Conservation (phyloP, 2,113 vertebrate genomes). For the Syngnathoides biaculeatus region DNA sequence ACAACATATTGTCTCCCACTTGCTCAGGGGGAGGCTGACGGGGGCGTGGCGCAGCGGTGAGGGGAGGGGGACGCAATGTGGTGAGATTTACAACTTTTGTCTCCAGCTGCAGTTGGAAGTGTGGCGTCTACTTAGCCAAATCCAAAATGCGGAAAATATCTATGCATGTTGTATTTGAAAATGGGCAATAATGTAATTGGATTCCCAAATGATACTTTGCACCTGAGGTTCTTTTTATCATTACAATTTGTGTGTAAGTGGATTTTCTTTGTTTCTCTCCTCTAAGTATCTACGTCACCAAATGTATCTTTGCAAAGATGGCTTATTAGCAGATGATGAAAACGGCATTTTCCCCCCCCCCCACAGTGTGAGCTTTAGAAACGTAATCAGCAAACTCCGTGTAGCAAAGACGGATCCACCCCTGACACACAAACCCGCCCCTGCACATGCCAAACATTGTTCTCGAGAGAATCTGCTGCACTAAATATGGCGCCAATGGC, state of each 20-base stretch:
- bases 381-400: constrained; percentile 41
- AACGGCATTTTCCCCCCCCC: neutral
- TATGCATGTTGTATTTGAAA: neutral
- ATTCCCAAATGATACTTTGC: constrained; percentile 7
- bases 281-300: too few species aligned
- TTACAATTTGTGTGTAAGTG: neutral
- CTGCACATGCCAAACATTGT: constrained; percentile 29
- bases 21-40: constrained; percentile 28
- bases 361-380: constrained; percentile 16
- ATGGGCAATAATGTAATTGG: constrained; percentile 15
- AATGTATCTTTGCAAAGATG: neutral
- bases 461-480: constrained; percentile 41
- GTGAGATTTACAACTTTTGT: constrained; percentile 48
- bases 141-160: neutral
- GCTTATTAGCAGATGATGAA: neutral
- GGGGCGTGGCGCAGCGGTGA: neutral
- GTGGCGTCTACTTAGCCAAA: constrained; percentile 15
- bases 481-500: constrained; percentile 48
- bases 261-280: neutral
- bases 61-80: constrained; percentile 26
- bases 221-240: neutral
- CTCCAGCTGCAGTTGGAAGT: constrained; percentile 29
- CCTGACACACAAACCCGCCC: constrained; percentile 18
- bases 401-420: constrained; percentile 31
- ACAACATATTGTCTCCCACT: constrained; percentile 66